Evolutionary conservation across 1,140 invertebrate species (phyloP).

Genomic region (Dreissena polymorpha): DNA sequence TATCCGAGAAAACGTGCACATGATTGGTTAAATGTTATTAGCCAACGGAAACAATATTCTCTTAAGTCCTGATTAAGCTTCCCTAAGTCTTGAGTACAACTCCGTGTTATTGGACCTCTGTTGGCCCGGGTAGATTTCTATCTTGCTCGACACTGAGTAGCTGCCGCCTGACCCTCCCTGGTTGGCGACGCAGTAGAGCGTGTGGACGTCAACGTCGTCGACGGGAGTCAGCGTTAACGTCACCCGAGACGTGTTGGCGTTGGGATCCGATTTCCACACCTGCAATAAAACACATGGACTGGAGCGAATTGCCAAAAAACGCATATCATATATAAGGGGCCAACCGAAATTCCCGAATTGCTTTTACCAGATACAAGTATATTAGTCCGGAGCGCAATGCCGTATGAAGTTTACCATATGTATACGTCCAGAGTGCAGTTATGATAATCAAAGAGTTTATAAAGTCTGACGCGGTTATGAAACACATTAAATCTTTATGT

Average conservation of each 20-base stretch:
- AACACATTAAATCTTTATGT: too few relatives aligned
- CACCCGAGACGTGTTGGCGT: conserved; percentile 11
- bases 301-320: background rate
- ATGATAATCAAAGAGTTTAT: too few relatives aligned
- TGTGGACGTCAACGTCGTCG: conserved; percentile 19
- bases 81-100: conserved; percentile 5
- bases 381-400: too few relatives aligned
- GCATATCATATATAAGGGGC: background rate
- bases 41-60: background rate
- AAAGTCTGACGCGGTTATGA: too few relatives aligned
- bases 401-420: too few relatives aligned
- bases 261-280: conserved; percentile 5
- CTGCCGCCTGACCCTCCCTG: conserved; percentile 19
- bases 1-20: too few relatives aligned
- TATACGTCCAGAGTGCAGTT: too few relatives aligned
- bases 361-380: background rate
- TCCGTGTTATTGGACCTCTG: conserved; percentile 26
- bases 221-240: conserved; percentile 31
- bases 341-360: background rate
- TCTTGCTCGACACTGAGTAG: conserved; percentile 5
- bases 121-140: conserved; percentile 12
- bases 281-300: conserved; percentile 1
- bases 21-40: too few relatives aligned
- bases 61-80: background rate
- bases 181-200: conserved; percentile 35